Conservation (phyloP, 2,888 invertebrate genomes). For the Melieria omissa region DNA sequence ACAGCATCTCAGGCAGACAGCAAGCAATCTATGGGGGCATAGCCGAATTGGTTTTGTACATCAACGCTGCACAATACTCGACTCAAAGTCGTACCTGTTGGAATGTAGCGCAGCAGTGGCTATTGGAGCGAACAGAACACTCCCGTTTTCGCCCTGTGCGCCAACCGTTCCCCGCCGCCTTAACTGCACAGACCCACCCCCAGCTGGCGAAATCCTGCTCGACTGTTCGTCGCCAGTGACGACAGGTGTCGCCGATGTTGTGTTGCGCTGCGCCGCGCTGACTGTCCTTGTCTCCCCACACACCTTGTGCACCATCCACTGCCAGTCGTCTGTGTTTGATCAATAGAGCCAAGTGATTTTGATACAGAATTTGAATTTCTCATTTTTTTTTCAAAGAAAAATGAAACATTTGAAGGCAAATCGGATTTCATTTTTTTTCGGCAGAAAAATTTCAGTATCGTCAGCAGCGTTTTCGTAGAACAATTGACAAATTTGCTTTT, state of each 20-base stretch:
- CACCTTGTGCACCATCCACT: slow-evolving; percentile 19
- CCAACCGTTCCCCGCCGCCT: no score
- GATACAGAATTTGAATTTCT: slow-evolving; percentile 13
- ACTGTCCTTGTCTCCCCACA: not conserved
- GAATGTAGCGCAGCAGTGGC: no score
- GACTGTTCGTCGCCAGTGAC: slow-evolving; percentile 14
- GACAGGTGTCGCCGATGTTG: not conserved
- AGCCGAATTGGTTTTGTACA: no score
- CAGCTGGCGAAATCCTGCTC: slow-evolving; percentile 8
- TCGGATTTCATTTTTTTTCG: slow-evolving; percentile 10
- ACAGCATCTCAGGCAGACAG: no score
- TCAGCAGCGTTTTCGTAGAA: not conserved
- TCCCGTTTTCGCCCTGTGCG: no score
- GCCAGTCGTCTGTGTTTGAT: slow-evolving; percentile 26
- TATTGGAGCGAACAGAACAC: no score
- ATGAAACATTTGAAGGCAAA: slow-evolving; percentile 13
- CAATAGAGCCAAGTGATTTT: slow-evolving; percentile 26
- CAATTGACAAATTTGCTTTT: no score
- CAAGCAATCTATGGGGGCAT: no score
- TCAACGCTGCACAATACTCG: no score
- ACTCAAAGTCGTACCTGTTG: no score
- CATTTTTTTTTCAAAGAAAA: slow-evolving; percentile 16
- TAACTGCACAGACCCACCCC: no score
- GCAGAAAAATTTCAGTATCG: slow-evolving; percentile 31
- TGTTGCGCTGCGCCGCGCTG: not conserved